Evolutionary conservation across 2,113 vertebrate species (phyloP).

Genomic region (Pithys albifrons): DNA sequence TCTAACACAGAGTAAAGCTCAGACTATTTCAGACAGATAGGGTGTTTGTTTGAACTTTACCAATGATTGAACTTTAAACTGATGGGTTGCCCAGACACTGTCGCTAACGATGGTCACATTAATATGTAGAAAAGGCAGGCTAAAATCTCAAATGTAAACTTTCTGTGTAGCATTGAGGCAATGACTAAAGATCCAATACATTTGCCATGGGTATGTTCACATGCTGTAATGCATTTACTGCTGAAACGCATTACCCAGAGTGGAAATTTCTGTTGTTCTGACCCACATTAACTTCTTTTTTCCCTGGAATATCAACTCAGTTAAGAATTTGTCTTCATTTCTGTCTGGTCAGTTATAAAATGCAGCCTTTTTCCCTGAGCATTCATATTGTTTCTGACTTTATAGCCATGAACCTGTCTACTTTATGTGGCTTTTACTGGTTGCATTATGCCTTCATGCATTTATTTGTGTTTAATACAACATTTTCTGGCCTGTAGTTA

Average conservation of each 20-base stretch:
- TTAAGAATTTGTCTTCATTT: background rate
- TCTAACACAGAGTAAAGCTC: background rate
- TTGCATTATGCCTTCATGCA: background rate
- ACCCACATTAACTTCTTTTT: background rate
- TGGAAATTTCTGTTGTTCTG: background rate
- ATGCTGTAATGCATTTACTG: background rate
- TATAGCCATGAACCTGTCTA: background rate
- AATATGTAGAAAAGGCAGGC: background rate
- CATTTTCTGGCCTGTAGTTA: slow-evolving; percentile 20
- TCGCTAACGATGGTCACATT: background rate
- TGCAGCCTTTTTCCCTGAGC: background rate
- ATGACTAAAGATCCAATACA: background rate
- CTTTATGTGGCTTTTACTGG: background rate
- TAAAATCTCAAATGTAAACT: background rate
- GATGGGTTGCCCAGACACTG: background rate
- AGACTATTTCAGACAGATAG: background rate
- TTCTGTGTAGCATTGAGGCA: background rate
- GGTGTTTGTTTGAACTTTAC: background rate
- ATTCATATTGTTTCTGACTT: background rate
- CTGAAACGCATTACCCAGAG: background rate
- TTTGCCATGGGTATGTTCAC: background rate
- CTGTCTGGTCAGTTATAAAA: background rate
- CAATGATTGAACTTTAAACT: background rate
- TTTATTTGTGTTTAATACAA: background rate
- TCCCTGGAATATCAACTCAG: background rate